phyloP scores from a whole-genome alignment of 1,140 invertebrate genomes.

The Micrasema minimum region DNA sequence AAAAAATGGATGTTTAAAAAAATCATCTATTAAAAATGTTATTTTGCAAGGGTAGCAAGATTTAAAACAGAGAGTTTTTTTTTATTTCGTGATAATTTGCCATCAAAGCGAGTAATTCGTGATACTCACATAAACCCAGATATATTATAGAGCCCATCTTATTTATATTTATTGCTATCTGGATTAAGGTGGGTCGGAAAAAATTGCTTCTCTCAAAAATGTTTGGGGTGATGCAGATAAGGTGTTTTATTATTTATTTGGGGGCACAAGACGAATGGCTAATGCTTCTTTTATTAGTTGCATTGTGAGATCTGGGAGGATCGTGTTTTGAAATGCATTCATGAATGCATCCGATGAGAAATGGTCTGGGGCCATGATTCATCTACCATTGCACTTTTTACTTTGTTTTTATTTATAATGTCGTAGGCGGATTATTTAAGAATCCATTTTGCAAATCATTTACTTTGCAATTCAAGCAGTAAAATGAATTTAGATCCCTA shows the following conservation, averaged over 20 bases:
- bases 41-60: too few relatives aligned
- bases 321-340: conserved; percentile 41
- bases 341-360: conserved; percentile 24
- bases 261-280: conserved; percentile 40
- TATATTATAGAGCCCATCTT: conserved; percentile 25
- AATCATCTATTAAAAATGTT: not conserved
- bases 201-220: conserved; percentile 39
- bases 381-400: not conserved
- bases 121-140: too few relatives aligned
- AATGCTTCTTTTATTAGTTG: conserved; percentile 39
- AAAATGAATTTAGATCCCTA: too few relatives aligned
- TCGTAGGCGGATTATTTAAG: not conserved
- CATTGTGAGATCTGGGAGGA: conserved; percentile 37
- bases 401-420: not conserved
- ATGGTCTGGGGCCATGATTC: conserved; percentile 15
- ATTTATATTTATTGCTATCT: conserved; percentile 36
- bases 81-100: conserved; percentile 3
- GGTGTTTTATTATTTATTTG: conserved; percentile 52
- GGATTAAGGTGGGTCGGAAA: conserved; percentile 38
- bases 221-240: conserved; percentile 46
- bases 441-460: not conserved
- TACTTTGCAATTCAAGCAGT: too few relatives aligned
- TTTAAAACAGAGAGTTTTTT: too few relatives aligned
- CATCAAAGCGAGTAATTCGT: conserved; percentile 17
- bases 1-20: not conserved